A percentile compares a stretch with the other conserved stretches of the same genome.
Evolutionary conservation across 2,888 invertebrate genomes (phyloP).

Genomic region (Galerucella pusilla): DNA sequence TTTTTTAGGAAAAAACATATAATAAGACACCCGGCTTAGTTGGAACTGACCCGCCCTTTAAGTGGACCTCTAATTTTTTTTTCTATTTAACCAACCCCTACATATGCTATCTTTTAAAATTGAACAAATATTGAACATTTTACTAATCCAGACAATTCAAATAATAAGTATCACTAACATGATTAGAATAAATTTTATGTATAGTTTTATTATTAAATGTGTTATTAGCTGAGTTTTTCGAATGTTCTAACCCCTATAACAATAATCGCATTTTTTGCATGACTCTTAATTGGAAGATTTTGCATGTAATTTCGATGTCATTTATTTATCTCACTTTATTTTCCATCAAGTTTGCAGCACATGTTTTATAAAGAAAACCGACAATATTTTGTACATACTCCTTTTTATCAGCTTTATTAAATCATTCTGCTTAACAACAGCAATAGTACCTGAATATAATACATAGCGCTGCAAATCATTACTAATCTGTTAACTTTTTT

Average conservation of each 20-base stretch:
- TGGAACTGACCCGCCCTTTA: too few species aligned
- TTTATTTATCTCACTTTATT: conserved; percentile 35
- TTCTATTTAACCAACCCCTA: too few species aligned
- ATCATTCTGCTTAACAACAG: conserved; percentile 48
- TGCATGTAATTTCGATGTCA: conserved; percentile 35
- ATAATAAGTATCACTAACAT: background rate
- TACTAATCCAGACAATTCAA: too few species aligned
- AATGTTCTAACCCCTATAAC: background rate
- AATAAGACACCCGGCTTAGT: too few species aligned
- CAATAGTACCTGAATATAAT: conserved; percentile 65
- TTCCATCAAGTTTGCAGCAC: conserved; percentile 50
- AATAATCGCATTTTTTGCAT: conserved; percentile 18
- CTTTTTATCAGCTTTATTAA: conserved; percentile 30
- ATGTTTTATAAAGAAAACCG: conserved; percentile 49
- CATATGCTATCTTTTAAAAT: too few species aligned
- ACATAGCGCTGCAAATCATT: conserved; percentile 53
- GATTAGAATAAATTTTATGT: background rate
- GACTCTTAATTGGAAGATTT: conserved; percentile 26
- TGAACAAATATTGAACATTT: too few species aligned
- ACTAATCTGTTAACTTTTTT: background rate
- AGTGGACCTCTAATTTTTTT: too few species aligned
- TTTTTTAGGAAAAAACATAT: too few species aligned
- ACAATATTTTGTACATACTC: conserved; percentile 48
- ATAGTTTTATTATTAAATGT: background rate
- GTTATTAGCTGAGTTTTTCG: background rate